Evolutionary conservation across 2,113 vertebrate species (phyloP).

Genomic region (Lepus americanus): DNA sequence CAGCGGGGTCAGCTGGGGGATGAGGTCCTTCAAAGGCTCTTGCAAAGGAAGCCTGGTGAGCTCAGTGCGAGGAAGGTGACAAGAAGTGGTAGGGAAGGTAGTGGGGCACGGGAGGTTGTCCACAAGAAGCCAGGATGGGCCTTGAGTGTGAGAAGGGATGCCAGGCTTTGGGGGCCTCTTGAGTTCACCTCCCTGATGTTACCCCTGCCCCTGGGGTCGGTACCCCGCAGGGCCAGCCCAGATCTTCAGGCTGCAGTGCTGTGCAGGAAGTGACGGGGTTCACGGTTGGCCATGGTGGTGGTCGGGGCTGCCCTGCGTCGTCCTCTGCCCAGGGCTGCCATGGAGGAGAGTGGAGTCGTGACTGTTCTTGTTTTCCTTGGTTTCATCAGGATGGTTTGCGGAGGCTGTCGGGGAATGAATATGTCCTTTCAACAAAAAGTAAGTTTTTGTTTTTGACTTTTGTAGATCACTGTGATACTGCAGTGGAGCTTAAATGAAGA

Average conservation of each 20-base stretch:
- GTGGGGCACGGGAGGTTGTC: background rate
- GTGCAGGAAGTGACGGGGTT: background rate
- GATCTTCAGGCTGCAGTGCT: background rate
- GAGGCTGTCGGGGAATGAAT: slow-evolving; percentile 96
- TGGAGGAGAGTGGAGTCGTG: background rate
- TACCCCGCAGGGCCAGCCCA: background rate
- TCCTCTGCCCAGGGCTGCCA: background rate
- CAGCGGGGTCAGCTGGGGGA: background rate
- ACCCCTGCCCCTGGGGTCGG: background rate
- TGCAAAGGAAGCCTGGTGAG: background rate
- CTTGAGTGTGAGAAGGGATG: no score
- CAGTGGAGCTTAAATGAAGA: background rate
- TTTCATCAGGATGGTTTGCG: slow-evolving; percentile 94
- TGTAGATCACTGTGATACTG: background rate
- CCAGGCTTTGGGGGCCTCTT: no score
- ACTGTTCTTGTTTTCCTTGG: slow-evolving; percentile 64
- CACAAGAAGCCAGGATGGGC: background rate
- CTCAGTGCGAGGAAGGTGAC: background rate
- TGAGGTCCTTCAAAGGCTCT: background rate
- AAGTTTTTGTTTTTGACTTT: slow-evolving; percentile 84
- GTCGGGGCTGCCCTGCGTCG: no score
- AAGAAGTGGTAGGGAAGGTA: background rate
- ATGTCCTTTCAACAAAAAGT: slow-evolving; percentile 95
- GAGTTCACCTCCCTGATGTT: background rate
- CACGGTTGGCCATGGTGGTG: no score